Conservation (phyloP, 1,140 invertebrate species). For the Drosophila lacteicornis region DNA sequence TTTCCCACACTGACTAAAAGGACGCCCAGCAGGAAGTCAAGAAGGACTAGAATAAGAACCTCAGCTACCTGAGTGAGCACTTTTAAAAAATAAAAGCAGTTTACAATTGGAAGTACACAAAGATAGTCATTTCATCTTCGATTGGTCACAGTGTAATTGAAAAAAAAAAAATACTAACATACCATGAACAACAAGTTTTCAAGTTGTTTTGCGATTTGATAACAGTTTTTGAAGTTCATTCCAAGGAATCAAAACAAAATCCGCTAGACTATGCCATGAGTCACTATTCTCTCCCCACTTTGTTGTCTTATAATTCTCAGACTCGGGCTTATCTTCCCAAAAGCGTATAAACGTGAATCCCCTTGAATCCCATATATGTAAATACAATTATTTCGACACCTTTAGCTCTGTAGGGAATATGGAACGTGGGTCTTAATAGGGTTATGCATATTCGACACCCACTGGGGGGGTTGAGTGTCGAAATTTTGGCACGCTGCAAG, state of each 20-base stretch:
- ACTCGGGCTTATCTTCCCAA: conserved; percentile 21
- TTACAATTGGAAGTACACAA: too few relatives aligned
- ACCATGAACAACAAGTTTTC: background rate
- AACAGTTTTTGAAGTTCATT: background rate
- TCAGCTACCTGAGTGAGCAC: too few relatives aligned
- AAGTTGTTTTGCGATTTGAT: background rate
- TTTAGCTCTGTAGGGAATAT: background rate
- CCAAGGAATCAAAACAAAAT: conserved; percentile 1
- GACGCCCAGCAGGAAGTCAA: too few relatives aligned
- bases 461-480: conserved; percentile 16
- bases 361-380: conserved; percentile 2
- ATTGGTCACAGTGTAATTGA: background rate
- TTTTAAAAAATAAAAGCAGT: too few relatives aligned
- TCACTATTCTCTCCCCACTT: background rate
- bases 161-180: background rate
- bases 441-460: conserved; percentile 7
- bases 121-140: too few relatives aligned
- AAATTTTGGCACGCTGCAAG: conserved; percentile 29
- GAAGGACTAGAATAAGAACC: too few relatives aligned
- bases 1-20: too few relatives aligned
- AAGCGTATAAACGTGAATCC: conserved; percentile 33
- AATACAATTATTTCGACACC: conserved; percentile 7
- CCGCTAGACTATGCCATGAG: background rate
- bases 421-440: conserved; percentile 14
- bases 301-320: background rate